phyloP scores from a whole-genome alignment of 2,888 invertebrate species.

The Drosophila tripunctata region DNA sequence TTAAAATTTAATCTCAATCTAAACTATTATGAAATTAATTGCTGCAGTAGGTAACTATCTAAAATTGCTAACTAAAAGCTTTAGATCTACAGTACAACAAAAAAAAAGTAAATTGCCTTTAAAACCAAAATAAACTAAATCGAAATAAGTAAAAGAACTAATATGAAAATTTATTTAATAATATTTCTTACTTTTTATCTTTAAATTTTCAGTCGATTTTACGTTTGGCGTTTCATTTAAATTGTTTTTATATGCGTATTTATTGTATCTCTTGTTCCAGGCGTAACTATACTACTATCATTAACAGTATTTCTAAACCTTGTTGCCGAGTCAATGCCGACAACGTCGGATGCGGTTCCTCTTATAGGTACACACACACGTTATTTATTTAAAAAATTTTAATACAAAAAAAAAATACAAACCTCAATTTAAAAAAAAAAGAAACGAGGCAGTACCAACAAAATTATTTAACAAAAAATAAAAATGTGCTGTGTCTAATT shows the following conservation, averaged over 20 bases:
- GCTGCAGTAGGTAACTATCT: constrained; percentile 40
- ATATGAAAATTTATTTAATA: constrained; percentile 41
- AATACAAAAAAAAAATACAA: background rate
- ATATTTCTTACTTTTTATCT: constrained; percentile 60
- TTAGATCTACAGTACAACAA: constrained; percentile 34
- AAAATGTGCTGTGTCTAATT: constrained; percentile 59
- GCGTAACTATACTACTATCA: constrained; percentile 98
- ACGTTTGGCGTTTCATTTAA: constrained; percentile 65
- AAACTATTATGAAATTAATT: background rate
- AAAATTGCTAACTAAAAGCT: constrained; percentile 29
- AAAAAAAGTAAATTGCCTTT: constrained; percentile 22
- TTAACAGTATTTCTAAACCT: constrained; percentile 99
- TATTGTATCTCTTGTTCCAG: constrained; percentile 87
- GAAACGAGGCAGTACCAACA: constrained; percentile 24
- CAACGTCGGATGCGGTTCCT: constrained; percentile 92
- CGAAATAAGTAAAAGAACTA: constrained; percentile 41
- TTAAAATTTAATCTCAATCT: background rate
- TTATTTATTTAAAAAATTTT: constrained; percentile 46
- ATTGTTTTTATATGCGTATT: constrained; percentile 75
- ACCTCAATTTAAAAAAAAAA: constrained; percentile 12
- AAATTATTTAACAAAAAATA: constrained; percentile 12
- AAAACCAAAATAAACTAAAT: constrained; percentile 36
- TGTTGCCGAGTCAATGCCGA: constrained; percentile 98
- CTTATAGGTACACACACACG: constrained; percentile 88
- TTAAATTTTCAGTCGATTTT: constrained; percentile 65